Evolutionary conservation across 2,888 invertebrate species (phyloP).

Genomic region (Helicoverpa assulta): DNA sequence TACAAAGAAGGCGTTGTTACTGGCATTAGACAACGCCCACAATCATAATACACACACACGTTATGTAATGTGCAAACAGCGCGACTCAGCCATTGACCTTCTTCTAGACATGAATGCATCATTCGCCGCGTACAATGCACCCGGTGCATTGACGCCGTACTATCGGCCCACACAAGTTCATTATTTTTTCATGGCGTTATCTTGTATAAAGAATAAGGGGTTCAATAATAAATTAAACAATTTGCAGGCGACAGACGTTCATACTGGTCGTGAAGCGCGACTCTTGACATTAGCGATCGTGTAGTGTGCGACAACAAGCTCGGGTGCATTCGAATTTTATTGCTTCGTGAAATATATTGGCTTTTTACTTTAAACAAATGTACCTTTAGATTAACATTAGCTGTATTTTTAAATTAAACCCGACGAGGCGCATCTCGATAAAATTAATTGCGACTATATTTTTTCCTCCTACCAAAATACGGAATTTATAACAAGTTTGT

Average conservation of each 20-base stretch:
- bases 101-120: constrained; percentile 85
- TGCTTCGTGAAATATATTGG: constrained; percentile 26
- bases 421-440: constrained; percentile 39
- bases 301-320: constrained; percentile 44
- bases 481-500: constrained; percentile 54
- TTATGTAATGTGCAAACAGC: constrained; percentile 83
- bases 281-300: constrained; percentile 55
- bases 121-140: constrained; percentile 84
- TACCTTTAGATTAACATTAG: constrained; percentile 35
- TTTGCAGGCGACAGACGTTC: constrained; percentile 56
- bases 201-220: constrained; percentile 75
- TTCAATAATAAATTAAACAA: constrained; percentile 61
- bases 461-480: constrained; percentile 51
- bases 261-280: constrained; percentile 48
- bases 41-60: constrained; percentile 78
- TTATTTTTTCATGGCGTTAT: constrained; percentile 79
- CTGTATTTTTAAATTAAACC: constrained; percentile 33
- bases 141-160: constrained; percentile 77
- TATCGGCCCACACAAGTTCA: constrained; percentile 85
- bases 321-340: constrained; percentile 54
- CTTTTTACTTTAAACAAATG: constrained; percentile 25
- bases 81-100: constrained; percentile 84
- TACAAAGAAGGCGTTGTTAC: constrained; percentile 45
- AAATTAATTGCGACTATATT: constrained; percentile 47
- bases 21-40: constrained; percentile 71